A percentile compares a stretch with the other conserved stretches of the same genome.
These are phyloP conservation scores for Cirrhinus molitorella DNA, from an alignment of 2,797 vertebrate species.

Conservation along the genomic window DNA sequence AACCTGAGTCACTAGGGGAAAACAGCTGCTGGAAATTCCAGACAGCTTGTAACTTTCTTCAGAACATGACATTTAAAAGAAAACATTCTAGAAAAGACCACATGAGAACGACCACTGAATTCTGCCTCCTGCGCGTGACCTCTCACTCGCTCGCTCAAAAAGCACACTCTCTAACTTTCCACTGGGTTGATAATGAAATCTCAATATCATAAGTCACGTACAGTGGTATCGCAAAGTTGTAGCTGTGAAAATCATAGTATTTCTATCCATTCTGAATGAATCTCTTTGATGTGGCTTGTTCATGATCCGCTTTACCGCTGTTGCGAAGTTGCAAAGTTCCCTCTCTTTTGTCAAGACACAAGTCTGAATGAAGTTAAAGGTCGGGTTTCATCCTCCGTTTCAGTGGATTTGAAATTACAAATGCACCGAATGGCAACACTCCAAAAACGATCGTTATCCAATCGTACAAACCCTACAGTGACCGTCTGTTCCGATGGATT, in stretches of 20 bases:
- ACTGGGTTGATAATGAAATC: background rate
- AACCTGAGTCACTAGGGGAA: conserved; percentile 59
- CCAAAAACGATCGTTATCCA: conserved; percentile 39
- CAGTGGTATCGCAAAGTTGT: conserved; percentile 2
- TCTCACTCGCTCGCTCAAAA: conserved; percentile 35
- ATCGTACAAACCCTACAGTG: conserved; percentile 40
- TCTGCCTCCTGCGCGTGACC: conserved; percentile 48
- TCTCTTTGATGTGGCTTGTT: conserved; percentile 22
- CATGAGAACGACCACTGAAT: conserved; percentile 57
- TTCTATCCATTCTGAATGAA: background rate
- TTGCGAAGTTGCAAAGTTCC: conserved; percentile 26
- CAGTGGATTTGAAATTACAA: conserved; percentile 48
- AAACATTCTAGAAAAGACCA: conserved; percentile 55
- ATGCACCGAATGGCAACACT: conserved; percentile 32
- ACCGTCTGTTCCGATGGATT: conserved; percentile 46
- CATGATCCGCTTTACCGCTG: conserved; percentile 1
- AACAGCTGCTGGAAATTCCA: conserved; percentile 63
- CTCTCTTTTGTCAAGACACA: conserved; percentile 14
- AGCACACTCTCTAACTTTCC: conserved; percentile 26
- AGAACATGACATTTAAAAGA: conserved; percentile 63
- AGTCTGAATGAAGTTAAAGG: conserved; percentile 21
- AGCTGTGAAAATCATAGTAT: conserved; percentile 6
- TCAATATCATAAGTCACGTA: conserved; percentile 25
- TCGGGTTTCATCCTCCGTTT: conserved; percentile 36
- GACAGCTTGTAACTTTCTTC: conserved; percentile 55